Conservation (phyloP, 2,113 vertebrate genomes). For the Panthera leo region DNA sequence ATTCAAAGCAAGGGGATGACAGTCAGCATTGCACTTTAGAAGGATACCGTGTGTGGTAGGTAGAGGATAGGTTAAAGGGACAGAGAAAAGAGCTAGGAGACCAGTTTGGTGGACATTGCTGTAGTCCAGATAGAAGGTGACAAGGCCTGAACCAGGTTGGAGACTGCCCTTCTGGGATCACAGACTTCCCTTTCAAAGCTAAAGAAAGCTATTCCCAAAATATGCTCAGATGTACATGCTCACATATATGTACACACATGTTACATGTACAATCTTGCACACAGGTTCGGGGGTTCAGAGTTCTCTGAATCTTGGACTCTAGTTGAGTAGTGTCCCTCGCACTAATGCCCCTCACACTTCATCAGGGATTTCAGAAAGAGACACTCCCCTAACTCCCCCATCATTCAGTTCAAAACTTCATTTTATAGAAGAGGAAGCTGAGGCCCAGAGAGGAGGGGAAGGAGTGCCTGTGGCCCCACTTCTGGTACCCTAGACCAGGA, state of each 20-base stretch:
- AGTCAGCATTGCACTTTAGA: not conserved
- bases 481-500: not conserved
- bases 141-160: not conserved
- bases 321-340: not conserved
- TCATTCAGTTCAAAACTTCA: not conserved
- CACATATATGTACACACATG: not conserved
- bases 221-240: not conserved
- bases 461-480: not conserved
- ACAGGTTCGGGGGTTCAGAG: not conserved
- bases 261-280: not conserved
- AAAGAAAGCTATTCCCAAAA: slow-evolving; percentile 1
- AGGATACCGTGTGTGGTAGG: not conserved
- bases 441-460: not conserved
- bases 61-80: not conserved
- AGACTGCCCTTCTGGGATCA: not conserved
- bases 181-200: not conserved
- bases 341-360: not conserved
- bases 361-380: not conserved
- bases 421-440: not conserved
- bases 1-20: not conserved
- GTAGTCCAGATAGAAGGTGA: not conserved
- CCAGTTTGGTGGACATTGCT: not conserved
- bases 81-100: not conserved
- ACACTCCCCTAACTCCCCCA: not conserved
- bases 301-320: not conserved